These are phyloP conservation scores for Enoplolaimus lenunculus DNA, from an alignment of 2,888 invertebrate species.

Conservation along the genomic window DNA sequence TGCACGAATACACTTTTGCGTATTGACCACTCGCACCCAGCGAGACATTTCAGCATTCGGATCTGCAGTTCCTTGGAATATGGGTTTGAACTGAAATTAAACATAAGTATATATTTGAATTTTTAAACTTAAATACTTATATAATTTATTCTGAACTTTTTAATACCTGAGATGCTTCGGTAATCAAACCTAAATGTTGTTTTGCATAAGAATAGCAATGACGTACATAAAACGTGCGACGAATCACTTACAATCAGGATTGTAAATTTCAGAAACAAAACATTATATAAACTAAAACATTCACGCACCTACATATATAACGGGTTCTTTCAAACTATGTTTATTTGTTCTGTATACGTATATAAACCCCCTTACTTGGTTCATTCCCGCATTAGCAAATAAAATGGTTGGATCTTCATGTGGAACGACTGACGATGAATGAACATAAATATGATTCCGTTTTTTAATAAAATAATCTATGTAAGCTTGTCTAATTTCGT, in stretches of 20 bases:
- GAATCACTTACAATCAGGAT: too few relatives aligned
- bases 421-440: constrained; percentile 92
- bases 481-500: constrained; percentile 66
- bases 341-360: too few relatives aligned
- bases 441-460: constrained; percentile 71
- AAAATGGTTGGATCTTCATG: constrained; percentile 91
- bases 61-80: constrained; percentile 87
- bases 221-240: too few relatives aligned
- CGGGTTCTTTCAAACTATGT: too few relatives aligned
- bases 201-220: too few relatives aligned
- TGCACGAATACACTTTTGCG: constrained; percentile 96
- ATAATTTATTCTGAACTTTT: too few relatives aligned
- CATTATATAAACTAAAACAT: too few relatives aligned
- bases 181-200: too few relatives aligned
- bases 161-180: too few relatives aligned
- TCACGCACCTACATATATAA: too few relatives aligned
- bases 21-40: constrained; percentile 67
- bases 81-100: constrained; percentile 67
- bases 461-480: constrained; percentile 77
- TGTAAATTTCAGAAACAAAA: too few relatives aligned
- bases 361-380: constrained; percentile 65
- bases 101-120: constrained; percentile 20
- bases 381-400: constrained; percentile 98
- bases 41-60: constrained; percentile 89
- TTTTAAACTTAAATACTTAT: background rate